These are phyloP conservation scores for Trachelus iudaicus DNA, from an alignment of 2,888 invertebrate species.

Conservation along the genomic window DNA sequence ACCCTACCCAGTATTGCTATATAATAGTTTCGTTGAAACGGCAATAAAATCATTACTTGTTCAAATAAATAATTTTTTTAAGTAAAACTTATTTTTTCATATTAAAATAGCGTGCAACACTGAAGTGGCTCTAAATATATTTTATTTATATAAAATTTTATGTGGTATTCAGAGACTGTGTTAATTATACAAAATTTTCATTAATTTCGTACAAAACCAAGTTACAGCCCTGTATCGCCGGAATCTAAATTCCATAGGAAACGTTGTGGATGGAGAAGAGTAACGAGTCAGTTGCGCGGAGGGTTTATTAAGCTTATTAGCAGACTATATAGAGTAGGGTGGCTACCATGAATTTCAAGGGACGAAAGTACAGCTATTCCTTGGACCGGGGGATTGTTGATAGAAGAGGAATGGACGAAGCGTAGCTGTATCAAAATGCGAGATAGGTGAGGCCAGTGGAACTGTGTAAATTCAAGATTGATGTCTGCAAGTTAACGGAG, in stretches of 20 bases:
- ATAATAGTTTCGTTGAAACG: background rate
- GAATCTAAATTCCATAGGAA: conserved; percentile 28
- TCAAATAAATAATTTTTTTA: background rate
- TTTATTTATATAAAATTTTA: background rate
- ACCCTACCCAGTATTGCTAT: background rate
- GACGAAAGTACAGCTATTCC: background rate
- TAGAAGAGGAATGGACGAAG: background rate
- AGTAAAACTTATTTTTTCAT: background rate
- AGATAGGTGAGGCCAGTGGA: background rate
- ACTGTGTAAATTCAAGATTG: background rate
- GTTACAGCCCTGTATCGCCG: conserved; percentile 39
- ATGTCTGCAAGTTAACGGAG: background rate
- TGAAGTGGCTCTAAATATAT: background rate
- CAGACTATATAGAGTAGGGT: conserved; percentile 8
- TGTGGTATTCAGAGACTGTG: background rate
- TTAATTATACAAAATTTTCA: background rate
- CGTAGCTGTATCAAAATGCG: background rate
- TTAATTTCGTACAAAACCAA: conserved; percentile 19
- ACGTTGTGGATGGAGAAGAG: conserved; percentile 27
- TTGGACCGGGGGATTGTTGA: background rate
- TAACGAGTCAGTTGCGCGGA: conserved; percentile 32
- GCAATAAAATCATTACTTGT: background rate
- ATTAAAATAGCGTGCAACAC: background rate
- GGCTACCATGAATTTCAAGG: background rate
- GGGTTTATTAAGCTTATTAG: conserved; percentile 60